A percentile compares a stretch with the other conserved stretches of the same genome.
Conservation (phyloP, 2,888 invertebrate species). For the Nephrocerus scutellatus region DNA sequence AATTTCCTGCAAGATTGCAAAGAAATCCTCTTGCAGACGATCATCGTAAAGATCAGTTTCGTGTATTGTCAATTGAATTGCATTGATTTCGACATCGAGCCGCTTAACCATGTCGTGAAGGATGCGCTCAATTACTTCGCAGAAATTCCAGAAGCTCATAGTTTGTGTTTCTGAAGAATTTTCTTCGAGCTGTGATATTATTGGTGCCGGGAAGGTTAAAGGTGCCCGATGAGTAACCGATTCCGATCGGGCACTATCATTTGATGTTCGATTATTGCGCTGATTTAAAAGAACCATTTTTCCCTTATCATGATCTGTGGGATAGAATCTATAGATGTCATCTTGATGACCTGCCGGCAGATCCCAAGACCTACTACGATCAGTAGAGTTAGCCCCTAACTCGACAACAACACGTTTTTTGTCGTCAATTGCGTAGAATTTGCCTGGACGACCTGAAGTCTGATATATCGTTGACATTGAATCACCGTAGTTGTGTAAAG, state of each 20-base stretch:
- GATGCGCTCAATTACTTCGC: conserved; percentile 24
- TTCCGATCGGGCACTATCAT: no score
- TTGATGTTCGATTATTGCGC: no score
- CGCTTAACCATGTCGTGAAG: conserved; percentile 31
- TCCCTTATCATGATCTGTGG: no score
- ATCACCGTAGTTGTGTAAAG: conserved; percentile 22
- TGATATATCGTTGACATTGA: conserved; percentile 25
- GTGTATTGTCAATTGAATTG: conserved; percentile 37
- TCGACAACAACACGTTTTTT: conserved; percentile 30
- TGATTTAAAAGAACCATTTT: conserved; percentile 21
- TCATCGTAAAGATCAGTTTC: conserved; percentile 39
- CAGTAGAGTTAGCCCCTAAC: conserved; percentile 30
- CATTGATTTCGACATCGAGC: conserved; percentile 34
- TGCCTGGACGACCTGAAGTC: conserved; percentile 28
- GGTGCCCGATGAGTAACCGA: no score
- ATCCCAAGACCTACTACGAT: conserved; percentile 28
- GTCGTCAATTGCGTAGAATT: conserved; percentile 40
- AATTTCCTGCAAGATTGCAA: conserved; percentile 28
- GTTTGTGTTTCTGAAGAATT: conserved; percentile 5
- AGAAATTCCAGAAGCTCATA: conserved; percentile 26
- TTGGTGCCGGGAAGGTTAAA: no score
- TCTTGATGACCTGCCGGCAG: conserved; percentile 18
- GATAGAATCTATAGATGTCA: no score
- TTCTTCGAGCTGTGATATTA: no score
- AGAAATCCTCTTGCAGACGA: conserved; percentile 34